Evolutionary conservation across 2,888 invertebrate species (phyloP), one percentile per base, ranked within the genome.

Genomic region (Piscicola geometra): DNA sequence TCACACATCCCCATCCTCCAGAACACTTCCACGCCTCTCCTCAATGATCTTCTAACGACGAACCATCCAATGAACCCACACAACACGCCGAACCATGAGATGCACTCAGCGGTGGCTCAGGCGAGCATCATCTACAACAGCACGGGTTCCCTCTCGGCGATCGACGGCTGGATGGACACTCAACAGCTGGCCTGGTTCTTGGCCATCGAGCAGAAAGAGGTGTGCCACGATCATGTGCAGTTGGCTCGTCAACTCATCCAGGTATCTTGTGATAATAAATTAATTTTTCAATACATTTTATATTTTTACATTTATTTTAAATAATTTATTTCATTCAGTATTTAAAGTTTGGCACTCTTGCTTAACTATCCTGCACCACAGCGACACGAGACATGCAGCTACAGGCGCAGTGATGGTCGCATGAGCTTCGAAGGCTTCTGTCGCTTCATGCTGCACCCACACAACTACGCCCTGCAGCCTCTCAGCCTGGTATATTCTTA

Each of bases 181-280:
- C 35, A 56, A 9, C 72, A 72, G 56, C 52, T 72, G 15, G 12
- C 47, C 1, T 72, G 72, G 72, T 72, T 72, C 56, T 56, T 72
- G 18, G 52, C 47, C 50, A 52, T 47, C 18, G 72, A 72, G 56
- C 72, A 72, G 72, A 35, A 32, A 72, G 72, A 72, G 25, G n/a
- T 30, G 9, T 47, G 50, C n/a, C n/a, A 72, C 32, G 72, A 28
- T 28, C 21, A 50, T 30, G 30, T 72, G 30, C 18, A 52, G 30
- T 47, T 33, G n/a, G 72, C 56, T 9, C 30, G 25, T 21, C 32
- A 50, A 28, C 50, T 72, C 30, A 72, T 72, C 30, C 35, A 72
- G 5, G 72, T 72, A 21, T 15, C 12, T 9, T 70, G 28, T 25
- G n/a, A n/a, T n/a, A n/a, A n/a, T n/a, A n/a, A n/a, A n/a, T n/a